phyloP scores from a whole-genome alignment of 1,140 invertebrate genomes.

The Trichomalopsis sarcophagae region DNA sequence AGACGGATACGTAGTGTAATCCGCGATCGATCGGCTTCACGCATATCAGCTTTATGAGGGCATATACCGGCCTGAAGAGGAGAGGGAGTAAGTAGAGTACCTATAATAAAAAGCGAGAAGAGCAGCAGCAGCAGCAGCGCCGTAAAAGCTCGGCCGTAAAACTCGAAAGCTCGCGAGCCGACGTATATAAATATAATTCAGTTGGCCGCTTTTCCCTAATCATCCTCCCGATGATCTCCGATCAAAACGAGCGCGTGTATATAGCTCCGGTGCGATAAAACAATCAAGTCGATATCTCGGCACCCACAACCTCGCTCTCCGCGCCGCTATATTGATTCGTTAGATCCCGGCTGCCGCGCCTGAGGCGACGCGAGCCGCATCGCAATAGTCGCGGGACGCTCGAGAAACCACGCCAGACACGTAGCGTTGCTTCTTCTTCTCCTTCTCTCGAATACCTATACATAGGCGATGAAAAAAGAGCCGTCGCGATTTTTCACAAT shows the following conservation, averaged over 20 bases:
- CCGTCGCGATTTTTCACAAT: not conserved
- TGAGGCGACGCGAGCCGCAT: not conserved
- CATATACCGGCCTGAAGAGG: too few species aligned
- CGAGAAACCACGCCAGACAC: not conserved
- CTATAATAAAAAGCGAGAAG: not conserved
- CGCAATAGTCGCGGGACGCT: not conserved
- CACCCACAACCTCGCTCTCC: not conserved
- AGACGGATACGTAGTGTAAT: not conserved
- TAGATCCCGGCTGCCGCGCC: not conserved
- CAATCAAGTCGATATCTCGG: conserved; percentile 39
- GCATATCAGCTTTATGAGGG: not conserved
- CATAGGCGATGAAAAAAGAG: not conserved
- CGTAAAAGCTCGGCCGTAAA: conserved; percentile 6
- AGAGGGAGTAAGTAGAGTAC: too few species aligned
- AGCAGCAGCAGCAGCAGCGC: not conserved
- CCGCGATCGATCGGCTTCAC: not conserved
- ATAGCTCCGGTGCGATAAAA: conserved; percentile 12
- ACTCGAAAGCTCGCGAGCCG: not conserved
- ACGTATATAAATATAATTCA: not conserved
- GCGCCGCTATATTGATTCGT: conserved; percentile 45
- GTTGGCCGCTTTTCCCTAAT: not conserved
- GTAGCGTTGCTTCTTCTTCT: not conserved
- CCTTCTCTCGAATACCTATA: not conserved
- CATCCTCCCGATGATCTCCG: not conserved
- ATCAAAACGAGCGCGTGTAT: not conserved